Evolutionary conservation across 2,888 invertebrate genomes (phyloP).

Genomic region (Drosophila buzzatii): DNA sequence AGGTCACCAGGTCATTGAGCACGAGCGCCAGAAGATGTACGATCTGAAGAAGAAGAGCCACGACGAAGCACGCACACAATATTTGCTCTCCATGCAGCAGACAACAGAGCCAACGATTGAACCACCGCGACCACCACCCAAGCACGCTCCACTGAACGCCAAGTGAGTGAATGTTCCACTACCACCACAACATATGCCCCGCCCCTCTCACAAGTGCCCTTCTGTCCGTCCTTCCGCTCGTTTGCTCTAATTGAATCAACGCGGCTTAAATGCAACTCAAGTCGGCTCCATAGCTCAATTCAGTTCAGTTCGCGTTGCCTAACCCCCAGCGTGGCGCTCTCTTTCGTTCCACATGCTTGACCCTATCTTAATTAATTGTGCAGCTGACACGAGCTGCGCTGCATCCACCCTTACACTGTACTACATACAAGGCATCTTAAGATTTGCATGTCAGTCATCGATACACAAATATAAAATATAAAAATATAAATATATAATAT

Average conservation of each 20-base stretch:
- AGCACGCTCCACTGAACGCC: slow-evolving; percentile 35
- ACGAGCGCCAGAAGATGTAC: slow-evolving; percentile 94
- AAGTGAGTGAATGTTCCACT: slow-evolving; percentile 59
- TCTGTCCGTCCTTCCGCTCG: not conserved
- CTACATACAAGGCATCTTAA: slow-evolving; percentile 5
- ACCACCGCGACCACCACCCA: slow-evolving; percentile 7
- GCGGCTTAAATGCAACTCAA: slow-evolving; percentile 12
- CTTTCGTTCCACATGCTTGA: slow-evolving; percentile 32
- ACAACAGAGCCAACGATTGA: slow-evolving; percentile 18
- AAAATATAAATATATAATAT: not conserved
- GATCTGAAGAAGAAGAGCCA: slow-evolving; percentile 94
- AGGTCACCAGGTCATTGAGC: slow-evolving; percentile 96
- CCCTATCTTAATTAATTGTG: slow-evolving; percentile 54
- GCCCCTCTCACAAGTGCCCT: not conserved
- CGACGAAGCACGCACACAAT: slow-evolving; percentile 94
- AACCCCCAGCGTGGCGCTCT: slow-evolving; percentile 22
- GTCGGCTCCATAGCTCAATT: not conserved
- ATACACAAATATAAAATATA: not conserved
- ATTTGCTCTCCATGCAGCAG: slow-evolving; percentile 88
- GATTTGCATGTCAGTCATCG: not conserved
- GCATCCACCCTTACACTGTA: slow-evolving; percentile 34
- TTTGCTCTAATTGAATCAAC: slow-evolving; percentile 56
- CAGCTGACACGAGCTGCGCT: slow-evolving; percentile 45
- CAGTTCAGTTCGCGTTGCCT: slow-evolving; percentile 21
- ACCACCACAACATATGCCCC: not conserved